Base-by-base conservation (phyloP, 2,888 invertebrate genomes). In the Callyntrura guangdongensis region DNA sequence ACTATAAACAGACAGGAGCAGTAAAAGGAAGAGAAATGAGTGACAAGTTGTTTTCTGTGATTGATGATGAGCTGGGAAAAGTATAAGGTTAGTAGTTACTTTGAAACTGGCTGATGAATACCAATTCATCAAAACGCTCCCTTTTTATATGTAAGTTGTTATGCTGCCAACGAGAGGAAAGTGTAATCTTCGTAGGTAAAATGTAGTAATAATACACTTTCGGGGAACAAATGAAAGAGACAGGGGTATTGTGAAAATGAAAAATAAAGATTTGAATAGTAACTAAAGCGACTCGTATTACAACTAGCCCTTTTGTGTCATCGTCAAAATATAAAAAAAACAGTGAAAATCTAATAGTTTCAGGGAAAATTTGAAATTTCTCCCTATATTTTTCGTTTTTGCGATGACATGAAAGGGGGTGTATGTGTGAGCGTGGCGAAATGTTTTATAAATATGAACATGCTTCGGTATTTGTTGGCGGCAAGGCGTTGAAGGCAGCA, bases 11-110 rank as follows among this genome's bases (percentile, higher is more conserved):
- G 86, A 86, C 74, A 86, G 86, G 82, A 82, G 82, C 59, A 56
- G 83, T 77, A 74, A 84, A 74, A 85, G 79, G 85, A 89, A 79
- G 77, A 83, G 84, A 84, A 84, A 77, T 89, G 89, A 84, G 79
- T 89, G 89, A 89, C 89, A 89, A 89, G 89, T 89, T 89, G 84
- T 67, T 89, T 89, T 84, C 84, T 77, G 89, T 89, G 89, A 89
- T 89, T 89, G 89, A 89, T 89, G 89, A 89, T 89, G 89, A 89
- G 69, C 11, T 36, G 49, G 74, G 56, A 89, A 89, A 83, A 25
- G 89, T 81, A 64, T 17, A 77, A 81, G 61, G 82, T 64, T 79
- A 79, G 53, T 79, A 79, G 53, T 79, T 82, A 82, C 82, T 82
- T 82, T 82, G 82, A 47, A 49, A 72, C 45, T 9, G 45, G 47